These are phyloP conservation scores for Schizotus pectinicornis DNA, from an alignment of 2,888 invertebrate genomes.

Conservation along the genomic window DNA sequence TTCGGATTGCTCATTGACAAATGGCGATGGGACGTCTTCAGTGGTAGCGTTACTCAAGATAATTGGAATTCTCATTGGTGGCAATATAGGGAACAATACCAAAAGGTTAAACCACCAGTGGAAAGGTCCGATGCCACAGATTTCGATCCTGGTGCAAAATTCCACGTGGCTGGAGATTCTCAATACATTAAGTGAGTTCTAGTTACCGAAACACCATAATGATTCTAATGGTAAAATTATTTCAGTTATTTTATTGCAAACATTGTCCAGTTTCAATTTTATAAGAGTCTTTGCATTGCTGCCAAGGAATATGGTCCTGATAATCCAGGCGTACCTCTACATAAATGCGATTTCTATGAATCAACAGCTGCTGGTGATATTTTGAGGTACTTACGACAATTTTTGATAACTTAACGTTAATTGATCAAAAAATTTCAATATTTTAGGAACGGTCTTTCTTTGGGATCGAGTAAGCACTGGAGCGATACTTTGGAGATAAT, in stretches of 20 bases:
- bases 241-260: constrained; percentile 69
- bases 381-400: constrained; percentile 60
- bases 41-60: constrained; percentile 54
- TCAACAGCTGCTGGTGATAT: constrained; percentile 55
- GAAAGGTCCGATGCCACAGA: constrained; percentile 54
- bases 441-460: constrained; percentile 60
- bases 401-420: background rate
- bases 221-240: no score
- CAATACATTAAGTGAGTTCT: constrained; percentile 56
- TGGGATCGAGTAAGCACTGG: constrained; percentile 63
- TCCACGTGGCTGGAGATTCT: constrained; percentile 57
- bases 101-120: constrained; percentile 58
- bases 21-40: constrained; percentile 66
- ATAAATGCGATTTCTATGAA: constrained; percentile 48
- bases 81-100: constrained; percentile 54
- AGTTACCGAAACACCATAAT: no score
- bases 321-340: constrained; percentile 47
- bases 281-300: constrained; percentile 70
- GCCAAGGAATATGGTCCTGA: constrained; percentile 68
- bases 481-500: constrained; percentile 65
- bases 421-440: constrained; percentile 22
- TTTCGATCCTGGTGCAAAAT: constrained; percentile 61
- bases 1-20: constrained; percentile 64
- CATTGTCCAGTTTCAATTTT: constrained; percentile 80
- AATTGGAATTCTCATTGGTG: constrained; percentile 60